phyloP scores from a whole-genome alignment of 2,113 vertebrate genomes.

The Ochotona curzoniae region DNA sequence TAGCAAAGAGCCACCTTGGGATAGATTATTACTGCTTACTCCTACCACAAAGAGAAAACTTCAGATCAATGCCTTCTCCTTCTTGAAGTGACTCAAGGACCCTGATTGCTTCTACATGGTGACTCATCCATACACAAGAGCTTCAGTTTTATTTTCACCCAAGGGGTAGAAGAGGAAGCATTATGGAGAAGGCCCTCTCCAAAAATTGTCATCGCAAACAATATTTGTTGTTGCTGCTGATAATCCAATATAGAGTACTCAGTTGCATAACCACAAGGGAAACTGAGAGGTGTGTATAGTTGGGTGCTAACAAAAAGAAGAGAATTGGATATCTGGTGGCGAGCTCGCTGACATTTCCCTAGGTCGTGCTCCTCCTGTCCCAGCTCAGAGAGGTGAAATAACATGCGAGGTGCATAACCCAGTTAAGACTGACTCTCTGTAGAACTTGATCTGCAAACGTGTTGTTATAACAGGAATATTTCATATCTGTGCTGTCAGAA shows the following conservation, averaged over 20 bases:
- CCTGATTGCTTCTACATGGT: neutral
- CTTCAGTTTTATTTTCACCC: neutral
- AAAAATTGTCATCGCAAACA: constrained; percentile 1
- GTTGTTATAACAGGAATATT: neutral
- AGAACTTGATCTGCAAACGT: neutral
- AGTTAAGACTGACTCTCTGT: neutral
- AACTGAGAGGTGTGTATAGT: neutral
- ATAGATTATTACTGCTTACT: neutral
- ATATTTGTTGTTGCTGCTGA: neutral
- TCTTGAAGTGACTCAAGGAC: neutral
- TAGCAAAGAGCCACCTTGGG: neutral
- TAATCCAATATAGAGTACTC: neutral
- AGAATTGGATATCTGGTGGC: neutral
- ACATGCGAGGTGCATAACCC: neutral
- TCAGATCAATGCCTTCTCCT: neutral
- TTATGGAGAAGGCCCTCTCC: neutral
- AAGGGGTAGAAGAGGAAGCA: neutral
- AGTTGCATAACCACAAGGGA: neutral
- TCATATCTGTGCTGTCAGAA: neutral
- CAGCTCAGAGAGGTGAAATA: neutral
- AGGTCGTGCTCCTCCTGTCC: neutral
- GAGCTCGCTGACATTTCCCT: neutral
- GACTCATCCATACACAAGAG: neutral
- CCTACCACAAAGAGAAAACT: neutral
- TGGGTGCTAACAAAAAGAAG: neutral